A percentile compares a stretch with the other conserved stretches of the same genome.
phyloP scores from a whole-genome alignment of 2,797 vertebrate genomes.

The Streptopelia turtur region DNA sequence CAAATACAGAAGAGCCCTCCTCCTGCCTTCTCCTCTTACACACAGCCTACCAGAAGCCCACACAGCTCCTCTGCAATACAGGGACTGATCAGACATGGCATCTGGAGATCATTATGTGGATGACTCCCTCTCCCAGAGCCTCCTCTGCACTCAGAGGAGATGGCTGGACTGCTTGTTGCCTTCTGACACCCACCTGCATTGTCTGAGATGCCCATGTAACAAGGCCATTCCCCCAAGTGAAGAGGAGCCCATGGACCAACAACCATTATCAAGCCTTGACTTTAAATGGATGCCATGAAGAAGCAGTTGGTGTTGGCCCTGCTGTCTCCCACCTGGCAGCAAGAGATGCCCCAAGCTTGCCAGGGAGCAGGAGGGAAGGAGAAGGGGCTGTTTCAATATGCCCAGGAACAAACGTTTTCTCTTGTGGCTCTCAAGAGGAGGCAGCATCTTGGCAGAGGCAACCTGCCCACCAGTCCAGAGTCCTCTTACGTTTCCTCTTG shows the following conservation, averaged over 20 bases:
- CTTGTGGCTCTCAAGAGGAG: not conserved
- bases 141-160: not conserved
- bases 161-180: not conserved
- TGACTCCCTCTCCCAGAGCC: not conserved
- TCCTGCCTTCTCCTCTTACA: not conserved
- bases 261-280: not conserved
- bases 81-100: not conserved
- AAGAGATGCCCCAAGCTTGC: not conserved
- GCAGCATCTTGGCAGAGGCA: not conserved
- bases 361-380: not conserved
- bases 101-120: accelerated
- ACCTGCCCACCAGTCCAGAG: not conserved
- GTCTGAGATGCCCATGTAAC: not conserved
- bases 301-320: not conserved
- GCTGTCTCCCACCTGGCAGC: not conserved
- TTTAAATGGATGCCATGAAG: not conserved
- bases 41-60: not conserved
- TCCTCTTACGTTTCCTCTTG: not conserved
- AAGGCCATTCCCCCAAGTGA: not conserved
- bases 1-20: not conserved
- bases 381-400: not conserved
- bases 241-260: not conserved
- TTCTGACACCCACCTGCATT: not conserved
- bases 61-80: not conserved
- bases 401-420: not conserved